Conservation (phyloP, 2,888 invertebrate species). For the Acrobasis suavella region DNA sequence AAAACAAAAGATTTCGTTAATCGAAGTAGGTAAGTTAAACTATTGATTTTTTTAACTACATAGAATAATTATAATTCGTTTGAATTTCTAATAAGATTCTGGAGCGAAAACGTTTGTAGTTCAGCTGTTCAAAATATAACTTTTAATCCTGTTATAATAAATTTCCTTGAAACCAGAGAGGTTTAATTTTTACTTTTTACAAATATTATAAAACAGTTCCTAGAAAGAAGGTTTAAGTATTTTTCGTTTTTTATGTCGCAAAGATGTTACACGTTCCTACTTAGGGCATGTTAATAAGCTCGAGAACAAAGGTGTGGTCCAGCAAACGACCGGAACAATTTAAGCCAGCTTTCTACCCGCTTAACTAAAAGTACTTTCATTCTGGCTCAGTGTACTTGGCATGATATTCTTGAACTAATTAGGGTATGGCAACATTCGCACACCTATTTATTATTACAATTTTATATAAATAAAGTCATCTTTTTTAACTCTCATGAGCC, state of each 20-base stretch:
- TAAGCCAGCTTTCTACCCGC: neutral
- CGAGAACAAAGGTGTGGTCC: slow-evolving; percentile 25
- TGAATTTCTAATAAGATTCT: neutral
- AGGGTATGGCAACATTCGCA: neutral
- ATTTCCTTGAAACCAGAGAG: neutral
- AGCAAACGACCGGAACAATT: slow-evolving; percentile 9
- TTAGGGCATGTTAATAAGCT: slow-evolving; percentile 23
- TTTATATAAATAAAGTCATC: no score
- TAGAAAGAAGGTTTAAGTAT: neutral
- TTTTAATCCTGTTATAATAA: neutral
- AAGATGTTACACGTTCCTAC: slow-evolving; percentile 1
- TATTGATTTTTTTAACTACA: no score
- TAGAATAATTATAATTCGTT: no score
- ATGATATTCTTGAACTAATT: slow-evolving; percentile 7
- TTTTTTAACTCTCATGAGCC: no score
- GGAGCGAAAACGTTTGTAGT: neutral
- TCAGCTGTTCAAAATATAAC: neutral
- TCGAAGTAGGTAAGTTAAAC: no score
- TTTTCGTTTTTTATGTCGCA: neutral
- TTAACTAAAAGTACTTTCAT: neutral
- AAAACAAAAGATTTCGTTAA: no score
- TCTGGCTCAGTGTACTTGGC: slow-evolving; percentile 9
- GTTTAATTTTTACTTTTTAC: neutral
- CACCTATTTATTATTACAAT: no score
- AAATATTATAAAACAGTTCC: no score